Conservation (phyloP, 2,113 vertebrate genomes). For the Odocoileus hemionus region DNA sequence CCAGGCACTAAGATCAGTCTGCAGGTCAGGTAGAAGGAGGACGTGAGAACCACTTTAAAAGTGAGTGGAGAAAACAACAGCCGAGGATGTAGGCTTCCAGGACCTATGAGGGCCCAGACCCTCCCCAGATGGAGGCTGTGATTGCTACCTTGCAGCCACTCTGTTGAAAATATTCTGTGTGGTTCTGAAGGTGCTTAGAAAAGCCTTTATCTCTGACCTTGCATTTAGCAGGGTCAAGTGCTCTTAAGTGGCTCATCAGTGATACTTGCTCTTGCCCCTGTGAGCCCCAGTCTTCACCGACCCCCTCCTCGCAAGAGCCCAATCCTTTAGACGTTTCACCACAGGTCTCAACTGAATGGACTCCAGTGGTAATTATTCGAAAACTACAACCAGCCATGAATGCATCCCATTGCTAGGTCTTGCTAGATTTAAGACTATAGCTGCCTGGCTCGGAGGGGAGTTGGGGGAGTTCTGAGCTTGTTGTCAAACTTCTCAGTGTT, state of each 20-base stretch:
- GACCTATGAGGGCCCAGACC: neutral
- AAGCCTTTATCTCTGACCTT: neutral
- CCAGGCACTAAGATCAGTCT: neutral
- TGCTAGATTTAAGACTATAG: accelerated
- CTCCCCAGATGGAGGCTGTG: neutral
- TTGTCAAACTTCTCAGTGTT: neutral
- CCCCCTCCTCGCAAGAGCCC: neutral
- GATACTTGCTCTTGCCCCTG: neutral
- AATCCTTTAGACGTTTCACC: neutral
- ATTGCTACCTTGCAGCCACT: neutral
- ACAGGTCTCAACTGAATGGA: neutral
- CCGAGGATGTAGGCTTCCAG: neutral
- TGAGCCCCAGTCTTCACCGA: neutral
- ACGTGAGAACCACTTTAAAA: neutral
- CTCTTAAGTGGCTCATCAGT: neutral
- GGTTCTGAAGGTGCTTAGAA: neutral
- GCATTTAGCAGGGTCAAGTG: neutral
- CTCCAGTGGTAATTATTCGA: neutral
- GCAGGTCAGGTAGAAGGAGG: too few relatives aligned
- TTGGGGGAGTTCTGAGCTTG: neutral
- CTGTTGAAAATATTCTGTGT: neutral
- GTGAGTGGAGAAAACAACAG: neutral
- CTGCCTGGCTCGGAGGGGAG: neutral
- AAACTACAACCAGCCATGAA: neutral
- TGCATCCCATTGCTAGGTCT: neutral